These are phyloP conservation scores for Lasioglossum leucozonium DNA, from an alignment of 2,888 invertebrate genomes.

Conservation along the genomic window DNA sequence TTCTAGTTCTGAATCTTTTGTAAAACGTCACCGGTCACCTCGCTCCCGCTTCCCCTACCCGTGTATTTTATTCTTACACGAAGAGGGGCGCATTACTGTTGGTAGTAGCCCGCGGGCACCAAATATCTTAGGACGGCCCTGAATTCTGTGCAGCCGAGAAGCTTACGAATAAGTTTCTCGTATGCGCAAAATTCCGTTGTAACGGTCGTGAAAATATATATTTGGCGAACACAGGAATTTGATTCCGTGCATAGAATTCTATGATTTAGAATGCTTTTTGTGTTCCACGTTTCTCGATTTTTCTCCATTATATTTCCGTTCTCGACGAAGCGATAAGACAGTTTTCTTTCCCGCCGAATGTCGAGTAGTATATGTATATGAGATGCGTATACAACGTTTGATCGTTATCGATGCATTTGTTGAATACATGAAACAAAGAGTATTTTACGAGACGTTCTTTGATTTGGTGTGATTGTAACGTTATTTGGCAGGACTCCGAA, in stretches of 20 bases:
- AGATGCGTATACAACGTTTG: neutral
- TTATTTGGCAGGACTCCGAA: conserved; percentile 72
- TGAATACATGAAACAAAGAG: neutral
- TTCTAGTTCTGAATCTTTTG: no score
- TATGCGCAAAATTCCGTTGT: conserved; percentile 20
- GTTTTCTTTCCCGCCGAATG: neutral
- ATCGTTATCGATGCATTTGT: neutral
- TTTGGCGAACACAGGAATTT: conserved; percentile 31
- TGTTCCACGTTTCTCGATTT: neutral
- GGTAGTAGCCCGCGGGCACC: no score
- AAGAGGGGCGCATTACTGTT: no score
- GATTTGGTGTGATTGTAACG: conserved; percentile 45
- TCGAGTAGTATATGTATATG: neutral
- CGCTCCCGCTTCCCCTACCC: no score
- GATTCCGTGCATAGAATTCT: conserved; percentile 33
- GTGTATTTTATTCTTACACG: no score
- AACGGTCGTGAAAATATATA: conserved; percentile 43
- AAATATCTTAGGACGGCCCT: no score
- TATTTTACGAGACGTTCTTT: conserved; percentile 14
- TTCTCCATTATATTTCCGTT: conserved; percentile 5
- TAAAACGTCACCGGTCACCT: no score
- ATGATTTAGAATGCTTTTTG: conserved; percentile 16
- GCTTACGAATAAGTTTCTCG: neutral
- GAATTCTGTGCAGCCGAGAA: conserved; percentile 7
- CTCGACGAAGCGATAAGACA: neutral